Percentiles rank a stretch among this genome's conserved stretches.
Conservation (phyloP, 2,797 vertebrate species). For the Enteromius fasciolatus region DNA sequence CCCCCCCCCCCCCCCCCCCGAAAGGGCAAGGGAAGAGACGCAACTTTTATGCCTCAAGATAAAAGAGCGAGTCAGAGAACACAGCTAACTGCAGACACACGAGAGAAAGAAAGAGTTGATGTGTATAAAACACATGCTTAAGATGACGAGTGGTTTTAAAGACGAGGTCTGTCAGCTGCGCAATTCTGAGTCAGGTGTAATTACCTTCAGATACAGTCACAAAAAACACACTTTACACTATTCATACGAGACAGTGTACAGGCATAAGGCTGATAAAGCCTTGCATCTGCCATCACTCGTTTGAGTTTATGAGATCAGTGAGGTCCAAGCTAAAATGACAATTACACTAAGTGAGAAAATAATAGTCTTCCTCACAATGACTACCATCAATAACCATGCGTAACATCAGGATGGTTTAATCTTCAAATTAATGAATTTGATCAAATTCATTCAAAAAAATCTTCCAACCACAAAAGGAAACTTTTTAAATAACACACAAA, state of each 20-base stretch:
- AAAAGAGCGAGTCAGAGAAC: not conserved
- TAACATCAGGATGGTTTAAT: not conserved
- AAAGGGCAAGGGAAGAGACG: not conserved
- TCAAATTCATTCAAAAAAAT: too few relatives aligned
- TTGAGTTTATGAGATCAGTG: not conserved
- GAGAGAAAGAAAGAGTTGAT: not conserved
- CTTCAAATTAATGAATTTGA: too few relatives aligned
- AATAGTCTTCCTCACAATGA: not conserved
- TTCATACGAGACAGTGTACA: not conserved
- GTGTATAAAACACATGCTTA: slow-evolving; percentile 37
- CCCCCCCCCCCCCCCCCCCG: too few relatives aligned
- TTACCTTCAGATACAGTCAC: slow-evolving; percentile 58
- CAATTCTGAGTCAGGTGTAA: slow-evolving; percentile 50
- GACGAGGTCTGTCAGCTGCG: slow-evolving; percentile 34
- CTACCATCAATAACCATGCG: not conserved
- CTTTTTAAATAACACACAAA: not conserved
- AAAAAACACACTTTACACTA: slow-evolving; percentile 2
- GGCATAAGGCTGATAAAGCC: not conserved
- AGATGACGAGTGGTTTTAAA: slow-evolving; percentile 49
- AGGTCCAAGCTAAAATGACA: not conserved
- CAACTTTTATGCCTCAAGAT: not conserved
- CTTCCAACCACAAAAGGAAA: not conserved
- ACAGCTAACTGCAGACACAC: not conserved
- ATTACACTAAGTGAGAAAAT: not conserved
- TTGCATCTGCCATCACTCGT: not conserved